phyloP scores from a whole-genome alignment of 2,888 invertebrate genomes.

The Drosophila ustulata region DNA sequence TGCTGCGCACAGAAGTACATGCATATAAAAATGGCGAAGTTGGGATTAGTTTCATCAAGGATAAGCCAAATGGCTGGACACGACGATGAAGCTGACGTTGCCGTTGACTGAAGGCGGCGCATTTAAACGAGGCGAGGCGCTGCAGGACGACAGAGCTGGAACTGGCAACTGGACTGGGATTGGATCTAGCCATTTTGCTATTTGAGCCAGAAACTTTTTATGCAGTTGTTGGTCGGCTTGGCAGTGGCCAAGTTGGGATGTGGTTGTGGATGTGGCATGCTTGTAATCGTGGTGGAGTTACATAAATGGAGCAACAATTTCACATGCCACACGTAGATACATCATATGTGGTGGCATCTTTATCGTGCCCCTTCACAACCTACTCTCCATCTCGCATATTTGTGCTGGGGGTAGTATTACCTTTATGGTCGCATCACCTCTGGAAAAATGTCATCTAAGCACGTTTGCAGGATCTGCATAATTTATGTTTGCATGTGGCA shows the following conservation, averaged over 20 bases:
- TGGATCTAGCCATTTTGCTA: conserved; percentile 57
- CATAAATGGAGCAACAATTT: conserved; percentile 49
- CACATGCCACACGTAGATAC: conserved; percentile 42
- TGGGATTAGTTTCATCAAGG: conserved; percentile 83
- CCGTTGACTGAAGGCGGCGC: conserved; percentile 35
- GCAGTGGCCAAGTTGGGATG: conserved; percentile 11
- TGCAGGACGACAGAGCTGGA: conserved; percentile 22
- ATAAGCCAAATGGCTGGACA: conserved; percentile 78
- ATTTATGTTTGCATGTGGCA: conserved; percentile 76
- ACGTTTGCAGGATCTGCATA: conserved; percentile 83
- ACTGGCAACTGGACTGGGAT: conserved; percentile 13
- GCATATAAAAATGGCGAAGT: conserved; percentile 79
- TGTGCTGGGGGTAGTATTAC: conserved; percentile 40
- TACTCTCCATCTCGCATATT: neutral
- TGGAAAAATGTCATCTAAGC: conserved; percentile 79
- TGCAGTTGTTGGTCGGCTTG: conserved; percentile 53
- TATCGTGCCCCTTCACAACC: conserved; percentile 1
- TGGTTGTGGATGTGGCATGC: neutral
- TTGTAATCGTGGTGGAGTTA: conserved; percentile 39
- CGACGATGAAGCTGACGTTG: conserved; percentile 15
- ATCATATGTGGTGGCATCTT: conserved; percentile 23
- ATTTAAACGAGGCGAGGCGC: conserved; percentile 65
- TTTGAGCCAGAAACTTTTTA: conserved; percentile 72
- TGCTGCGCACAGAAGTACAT: conserved; percentile 71
- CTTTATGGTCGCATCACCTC: conserved; percentile 69